phyloP scores from a whole-genome alignment of 2,797 vertebrate genomes.

The Sparus aurata region DNA sequence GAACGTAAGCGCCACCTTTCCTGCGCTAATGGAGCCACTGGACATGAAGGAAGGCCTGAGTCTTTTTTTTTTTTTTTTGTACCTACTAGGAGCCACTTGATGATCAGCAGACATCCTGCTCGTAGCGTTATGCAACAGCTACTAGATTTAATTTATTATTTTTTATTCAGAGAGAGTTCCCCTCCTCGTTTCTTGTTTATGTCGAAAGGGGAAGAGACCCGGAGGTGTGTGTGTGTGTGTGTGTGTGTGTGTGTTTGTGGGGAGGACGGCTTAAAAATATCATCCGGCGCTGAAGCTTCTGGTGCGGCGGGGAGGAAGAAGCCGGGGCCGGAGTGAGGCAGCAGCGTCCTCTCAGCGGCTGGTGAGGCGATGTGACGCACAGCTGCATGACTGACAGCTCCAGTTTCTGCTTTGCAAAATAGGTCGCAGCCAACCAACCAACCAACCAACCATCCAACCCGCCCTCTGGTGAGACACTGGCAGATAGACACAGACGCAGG shows the following conservation, averaged over 20 bases:
- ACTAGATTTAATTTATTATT: background rate
- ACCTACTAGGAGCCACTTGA: conserved; percentile 44
- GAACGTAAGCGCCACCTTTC: conserved; percentile 66
- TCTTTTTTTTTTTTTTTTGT: conserved; percentile 29
- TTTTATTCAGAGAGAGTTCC: conserved; percentile 8
- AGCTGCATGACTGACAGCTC: conserved; percentile 74
- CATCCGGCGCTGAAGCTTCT: conserved; percentile 21
- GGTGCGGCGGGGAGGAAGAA: conserved; percentile 19
- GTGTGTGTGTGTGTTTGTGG: no score
- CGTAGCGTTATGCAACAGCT: conserved; percentile 2
- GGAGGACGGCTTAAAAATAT: background rate
- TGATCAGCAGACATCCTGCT: conserved; percentile 31
- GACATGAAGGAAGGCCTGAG: conserved; percentile 48
- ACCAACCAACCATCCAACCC: background rate
- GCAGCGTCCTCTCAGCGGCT: conserved; percentile 46
- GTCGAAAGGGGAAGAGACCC: background rate
- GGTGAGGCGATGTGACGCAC: conserved; percentile 61
- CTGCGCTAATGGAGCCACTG: conserved; percentile 68
- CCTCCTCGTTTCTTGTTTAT: conserved; percentile 31
- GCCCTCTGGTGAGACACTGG: conserved; percentile 60
- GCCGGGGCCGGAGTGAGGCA: conserved; percentile 41
- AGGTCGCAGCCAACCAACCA: conserved; percentile 63
- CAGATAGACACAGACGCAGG: conserved; percentile 33
- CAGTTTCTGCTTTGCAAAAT: conserved; percentile 71
- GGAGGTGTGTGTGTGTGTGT: background rate